A percentile compares a stretch with the other conserved stretches of the same genome.
Evolutionary conservation across 2,888 invertebrate species (phyloP).

Genomic region (Theretra japonica): DNA sequence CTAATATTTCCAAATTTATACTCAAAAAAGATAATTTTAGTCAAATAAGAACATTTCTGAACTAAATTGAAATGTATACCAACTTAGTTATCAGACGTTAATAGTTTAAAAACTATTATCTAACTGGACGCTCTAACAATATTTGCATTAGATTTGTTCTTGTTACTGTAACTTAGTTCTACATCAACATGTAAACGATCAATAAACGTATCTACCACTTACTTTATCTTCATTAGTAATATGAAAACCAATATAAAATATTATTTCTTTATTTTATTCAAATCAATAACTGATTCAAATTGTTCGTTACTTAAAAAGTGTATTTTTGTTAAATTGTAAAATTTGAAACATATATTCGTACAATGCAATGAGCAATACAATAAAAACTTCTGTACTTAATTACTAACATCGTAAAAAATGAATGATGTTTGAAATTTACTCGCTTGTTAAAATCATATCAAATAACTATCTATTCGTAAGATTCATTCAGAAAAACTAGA

Average conservation of each 20-base stretch:
- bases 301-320: too few relatives aligned
- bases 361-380: too few relatives aligned
- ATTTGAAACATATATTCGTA: too few relatives aligned
- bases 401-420: too few relatives aligned
- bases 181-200: background rate
- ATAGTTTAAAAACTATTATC: background rate
- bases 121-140: background rate
- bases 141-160: slow-evolving; percentile 6
- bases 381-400: too few relatives aligned
- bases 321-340: too few relatives aligned
- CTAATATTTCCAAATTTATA: background rate
- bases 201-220: background rate
- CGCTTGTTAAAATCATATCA: too few relatives aligned
- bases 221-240: too few relatives aligned
- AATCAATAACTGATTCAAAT: background rate
- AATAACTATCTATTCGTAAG: too few relatives aligned
- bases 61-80: background rate
- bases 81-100: background rate
- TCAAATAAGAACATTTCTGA: background rate
- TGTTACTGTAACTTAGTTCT: background rate
- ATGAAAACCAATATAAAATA: background rate
- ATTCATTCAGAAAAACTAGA: too few relatives aligned
- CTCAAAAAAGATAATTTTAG: background rate
- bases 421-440: too few relatives aligned
- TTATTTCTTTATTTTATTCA: background rate